Conservation (phyloP, 1,140 invertebrate genomes). For the Lineus longissimus region DNA sequence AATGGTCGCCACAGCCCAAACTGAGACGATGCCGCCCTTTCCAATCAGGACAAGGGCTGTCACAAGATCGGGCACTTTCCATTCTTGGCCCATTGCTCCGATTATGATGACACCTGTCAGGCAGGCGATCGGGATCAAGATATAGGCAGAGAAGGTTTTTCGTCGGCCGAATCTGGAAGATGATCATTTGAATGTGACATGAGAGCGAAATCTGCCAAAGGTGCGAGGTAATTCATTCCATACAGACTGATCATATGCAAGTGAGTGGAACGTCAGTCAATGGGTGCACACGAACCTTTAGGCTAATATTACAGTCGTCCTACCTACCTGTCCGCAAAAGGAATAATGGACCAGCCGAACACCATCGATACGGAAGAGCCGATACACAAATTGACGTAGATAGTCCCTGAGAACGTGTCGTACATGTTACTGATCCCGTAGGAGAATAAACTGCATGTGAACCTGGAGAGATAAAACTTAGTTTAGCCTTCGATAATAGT, state of each 20-base stretch:
- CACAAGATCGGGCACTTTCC: background rate
- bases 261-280: background rate
- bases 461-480: background rate
- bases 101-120: background rate
- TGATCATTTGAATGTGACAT: background rate
- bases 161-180: background rate
- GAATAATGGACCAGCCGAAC: background rate
- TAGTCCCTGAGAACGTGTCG: background rate
- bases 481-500: too few relatives aligned
- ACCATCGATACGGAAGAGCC: background rate
- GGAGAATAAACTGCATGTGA: background rate
- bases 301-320: background rate
- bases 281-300: background rate
- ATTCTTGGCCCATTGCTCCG: background rate
- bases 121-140: background rate
- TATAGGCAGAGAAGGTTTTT: background rate
- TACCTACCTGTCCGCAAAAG: constrained; percentile 3
- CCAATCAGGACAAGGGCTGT: background rate
- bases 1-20: background rate
- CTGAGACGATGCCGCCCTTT: background rate
- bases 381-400: background rate
- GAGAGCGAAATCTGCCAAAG: background rate
- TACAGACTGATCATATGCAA: background rate
- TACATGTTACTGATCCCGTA: constrained; percentile 2
- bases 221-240: background rate